Base-by-base conservation (phyloP, 2,797 vertebrate species). In the Mormyrops attenuatus region DNA sequence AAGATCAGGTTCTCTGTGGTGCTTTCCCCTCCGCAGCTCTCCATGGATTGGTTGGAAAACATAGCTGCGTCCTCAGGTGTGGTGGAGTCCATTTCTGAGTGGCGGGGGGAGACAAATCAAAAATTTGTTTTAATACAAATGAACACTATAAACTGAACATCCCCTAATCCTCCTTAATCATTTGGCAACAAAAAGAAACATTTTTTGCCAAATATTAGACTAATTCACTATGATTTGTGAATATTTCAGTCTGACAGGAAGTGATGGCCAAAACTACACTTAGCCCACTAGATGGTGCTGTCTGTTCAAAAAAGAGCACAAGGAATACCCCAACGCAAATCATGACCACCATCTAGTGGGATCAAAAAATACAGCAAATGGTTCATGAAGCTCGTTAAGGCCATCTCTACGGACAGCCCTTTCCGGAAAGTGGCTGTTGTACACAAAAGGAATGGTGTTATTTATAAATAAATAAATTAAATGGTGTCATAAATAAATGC, bases 1-100 rank as follows among this genome's bases (percentile, higher is more conserved):
- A 99, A 98, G 85, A 99, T 91, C 57, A 96, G 91, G 91, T 99
- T 97, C 93, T 99, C 97, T 0, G 93, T 91, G 0, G 94, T 93
- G 0, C 94, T 96, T 90, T 98, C 97, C 91, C 94, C 96, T 17
- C 93, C 93, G 53, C 98, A 99, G 91, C 90, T 95, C 84, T 96
- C 96, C 41, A 91, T 93, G 0, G 96, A 94, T 11, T 93, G 92
- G 57, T 97, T 97, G 92, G 94, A 90, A 22, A 92, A 84, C 88
- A 95, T 49, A 34, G 41, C 20, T 26, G 52, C 86, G 41, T 63
- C 38, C 6, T 86, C 89, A 34, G 22, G 49, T 44, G 26, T 49
- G 26, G 44, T 85, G 89, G 88, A 20, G 6, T 86, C 80, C 80
- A 85, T 89, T 66, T 50, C 47, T 63, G 30, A n/a, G 1, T 49